Evolutionary conservation across 2,888 invertebrate genomes (phyloP), one percentile per base, ranked within the genome.

Genomic region (Lucinisca nassula): DNA sequence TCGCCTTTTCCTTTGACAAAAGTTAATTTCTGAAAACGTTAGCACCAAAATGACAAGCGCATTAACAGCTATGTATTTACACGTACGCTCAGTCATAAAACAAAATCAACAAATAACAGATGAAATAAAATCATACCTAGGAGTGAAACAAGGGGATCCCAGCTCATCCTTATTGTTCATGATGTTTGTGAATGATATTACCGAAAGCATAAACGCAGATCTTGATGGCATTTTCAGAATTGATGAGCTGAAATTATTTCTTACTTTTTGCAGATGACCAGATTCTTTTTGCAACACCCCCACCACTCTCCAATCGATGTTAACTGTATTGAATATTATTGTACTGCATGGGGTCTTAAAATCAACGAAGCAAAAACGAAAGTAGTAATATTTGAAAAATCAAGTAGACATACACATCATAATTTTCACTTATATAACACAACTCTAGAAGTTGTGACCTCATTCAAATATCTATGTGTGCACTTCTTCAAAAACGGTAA

Each of bases 141-240:
- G 81, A 24, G 74, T 74, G 37, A 82, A 85, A 79, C 85, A 85
- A 70, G 82, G 85, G 17, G 85, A 85, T 55, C 82, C 78, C 0
- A 77, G 74, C 8, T 77, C 77, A n/a, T 81, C 72, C 14, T 37
- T 76, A 24, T 24, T 77, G 21, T 81, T 67, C 73, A 37, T 78
- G 21, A 32, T 82, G 35, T 86, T 79, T 49, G 61, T 85, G 17
- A 82, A 85, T 35, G 81, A 85, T 27, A 78, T 73, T 40, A 4
- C 72, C 4, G 6, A 40, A 10, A 82, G 67, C 38, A 73, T 82
- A 30, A 74, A 85, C 21, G 1, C 24, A 37, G 38, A 85, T 38
- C 27, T 81, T 32, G 67, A 81, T 45, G 82, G 82, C 1, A 40
- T 82, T 12, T 58, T 80, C 8, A 70, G 21, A 0, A 12, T 76